Conservation (phyloP, 2,797 vertebrate genomes). For the Discoglossus pictus region DNA sequence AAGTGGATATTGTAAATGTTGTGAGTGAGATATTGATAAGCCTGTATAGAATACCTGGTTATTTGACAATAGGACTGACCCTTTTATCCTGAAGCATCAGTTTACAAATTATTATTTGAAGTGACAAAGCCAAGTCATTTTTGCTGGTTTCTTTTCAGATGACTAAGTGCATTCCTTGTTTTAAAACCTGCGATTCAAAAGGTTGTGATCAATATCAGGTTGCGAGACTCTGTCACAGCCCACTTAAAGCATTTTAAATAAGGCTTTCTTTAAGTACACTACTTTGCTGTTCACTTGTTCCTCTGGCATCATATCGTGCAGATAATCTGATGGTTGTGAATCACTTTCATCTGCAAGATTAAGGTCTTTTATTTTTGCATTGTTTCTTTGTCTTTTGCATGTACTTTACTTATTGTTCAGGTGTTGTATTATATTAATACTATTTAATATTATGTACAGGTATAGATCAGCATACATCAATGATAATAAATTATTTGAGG, state of each 20-base stretch:
- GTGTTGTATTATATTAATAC: too few species aligned
- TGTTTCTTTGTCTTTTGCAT: too few species aligned
- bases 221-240: neutral
- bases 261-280: neutral
- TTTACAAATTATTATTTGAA: neutral
- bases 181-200: neutral
- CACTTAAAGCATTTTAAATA: neutral
- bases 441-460: too few species aligned
- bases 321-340: neutral
- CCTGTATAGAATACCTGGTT: too few species aligned
- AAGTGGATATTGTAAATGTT: too few species aligned
- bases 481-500: too few species aligned
- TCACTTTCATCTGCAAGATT: neutral
- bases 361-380: too few species aligned
- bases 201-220: constrained; percentile 3
- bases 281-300: neutral
- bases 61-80: too few species aligned
- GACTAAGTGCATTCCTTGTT: constrained; percentile 11
- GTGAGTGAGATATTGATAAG: too few species aligned
- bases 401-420: too few species aligned
- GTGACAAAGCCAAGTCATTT: neutral
- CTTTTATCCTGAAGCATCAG: neutral
- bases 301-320: neutral
- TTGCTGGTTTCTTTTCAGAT: neutral
- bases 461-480: too few species aligned